A percentile compares a stretch with the other conserved stretches of the same genome.
Conservation (phyloP, 2,888 invertebrate genomes). For the Odontocolon sp. region DNA sequence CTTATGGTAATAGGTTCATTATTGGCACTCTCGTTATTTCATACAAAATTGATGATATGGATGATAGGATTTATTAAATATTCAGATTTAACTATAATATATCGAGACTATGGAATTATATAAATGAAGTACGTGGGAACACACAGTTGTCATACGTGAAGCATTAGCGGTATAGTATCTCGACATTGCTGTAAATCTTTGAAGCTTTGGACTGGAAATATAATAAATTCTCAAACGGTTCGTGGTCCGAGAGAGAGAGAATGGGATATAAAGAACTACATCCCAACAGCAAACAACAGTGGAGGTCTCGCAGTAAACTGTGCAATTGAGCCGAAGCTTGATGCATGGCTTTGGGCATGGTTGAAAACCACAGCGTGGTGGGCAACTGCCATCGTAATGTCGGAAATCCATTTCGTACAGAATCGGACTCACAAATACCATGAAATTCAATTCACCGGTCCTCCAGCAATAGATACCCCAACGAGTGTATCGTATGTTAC, state of each 20-base stretch:
- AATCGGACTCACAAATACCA: slow-evolving; percentile 1
- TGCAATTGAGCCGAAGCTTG: slow-evolving; percentile 68
- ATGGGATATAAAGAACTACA: slow-evolving; percentile 65
- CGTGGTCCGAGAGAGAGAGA: slow-evolving; percentile 17
- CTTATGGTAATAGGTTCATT: too few species aligned
- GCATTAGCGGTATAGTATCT: slow-evolving; percentile 40
- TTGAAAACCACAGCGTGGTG: slow-evolving; percentile 29
- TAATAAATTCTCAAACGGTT: slow-evolving; percentile 50
- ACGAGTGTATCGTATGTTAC: too few species aligned
- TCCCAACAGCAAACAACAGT: slow-evolving; percentile 59
- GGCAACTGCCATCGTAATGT: slow-evolving; percentile 51
- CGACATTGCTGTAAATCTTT: slow-evolving; percentile 56
- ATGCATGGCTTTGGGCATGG: slow-evolving; percentile 63
- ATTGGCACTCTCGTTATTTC: slow-evolving; percentile 23
- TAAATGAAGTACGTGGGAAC: slow-evolving; percentile 1
- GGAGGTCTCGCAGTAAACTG: slow-evolving; percentile 63
- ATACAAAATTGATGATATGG: neutral
- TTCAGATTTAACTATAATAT: slow-evolving; percentile 2
- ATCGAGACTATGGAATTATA: slow-evolving; percentile 11
- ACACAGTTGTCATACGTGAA: slow-evolving; percentile 29
- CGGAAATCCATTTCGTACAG: slow-evolving; percentile 50
- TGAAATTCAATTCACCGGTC: slow-evolving; percentile 17
- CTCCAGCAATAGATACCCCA: too few species aligned
- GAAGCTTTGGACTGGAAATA: slow-evolving; percentile 50
- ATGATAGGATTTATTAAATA: slow-evolving; percentile 2